Evolutionary conservation across 2,797 vertebrate genomes (phyloP).

Genomic region (Rhyacichthys aspro): DNA sequence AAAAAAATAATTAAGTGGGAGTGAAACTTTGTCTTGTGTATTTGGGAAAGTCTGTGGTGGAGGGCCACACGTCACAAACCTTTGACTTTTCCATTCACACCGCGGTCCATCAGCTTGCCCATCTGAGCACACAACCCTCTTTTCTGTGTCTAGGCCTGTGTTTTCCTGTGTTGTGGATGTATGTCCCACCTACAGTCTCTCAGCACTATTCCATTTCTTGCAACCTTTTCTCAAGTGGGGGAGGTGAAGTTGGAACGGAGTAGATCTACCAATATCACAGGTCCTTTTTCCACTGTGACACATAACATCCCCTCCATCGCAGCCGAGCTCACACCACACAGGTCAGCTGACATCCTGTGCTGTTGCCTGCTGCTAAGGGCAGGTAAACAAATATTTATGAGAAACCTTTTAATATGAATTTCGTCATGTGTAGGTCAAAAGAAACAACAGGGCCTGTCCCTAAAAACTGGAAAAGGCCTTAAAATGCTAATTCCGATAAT

Average conservation of each 20-base stretch:
- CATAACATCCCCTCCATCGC: slow-evolving; percentile 38
- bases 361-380: slow-evolving; percentile 6
- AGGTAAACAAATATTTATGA: slow-evolving; percentile 25
- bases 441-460: no score
- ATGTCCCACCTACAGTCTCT: slow-evolving; percentile 45
- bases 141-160: not conserved
- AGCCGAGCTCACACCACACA: slow-evolving; percentile 46
- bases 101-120: slow-evolving; percentile 45
- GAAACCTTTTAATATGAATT: no score
- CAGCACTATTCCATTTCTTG: slow-evolving; percentile 44
- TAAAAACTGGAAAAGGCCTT: no score
- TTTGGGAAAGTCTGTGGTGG: slow-evolving; percentile 56
- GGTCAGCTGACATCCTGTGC: slow-evolving; percentile 67
- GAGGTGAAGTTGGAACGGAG: slow-evolving; percentile 43
- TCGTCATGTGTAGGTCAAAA: no score
- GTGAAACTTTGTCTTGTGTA: slow-evolving; percentile 10
- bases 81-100: slow-evolving; percentile 45
- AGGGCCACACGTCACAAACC: slow-evolving; percentile 40
- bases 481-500: no score
- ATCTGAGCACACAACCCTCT: slow-evolving; percentile 21
- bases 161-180: not conserved
- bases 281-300: slow-evolving; percentile 69
- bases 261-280: slow-evolving; percentile 13
- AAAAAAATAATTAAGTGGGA: slow-evolving; percentile 20
- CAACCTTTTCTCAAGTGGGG: slow-evolving; percentile 32